A percentile compares a stretch with the other conserved stretches of the same genome.
Evolutionary conservation across 2,797 vertebrate genomes (phyloP).

Genomic region (Pantherophis alleghaniensis): DNA sequence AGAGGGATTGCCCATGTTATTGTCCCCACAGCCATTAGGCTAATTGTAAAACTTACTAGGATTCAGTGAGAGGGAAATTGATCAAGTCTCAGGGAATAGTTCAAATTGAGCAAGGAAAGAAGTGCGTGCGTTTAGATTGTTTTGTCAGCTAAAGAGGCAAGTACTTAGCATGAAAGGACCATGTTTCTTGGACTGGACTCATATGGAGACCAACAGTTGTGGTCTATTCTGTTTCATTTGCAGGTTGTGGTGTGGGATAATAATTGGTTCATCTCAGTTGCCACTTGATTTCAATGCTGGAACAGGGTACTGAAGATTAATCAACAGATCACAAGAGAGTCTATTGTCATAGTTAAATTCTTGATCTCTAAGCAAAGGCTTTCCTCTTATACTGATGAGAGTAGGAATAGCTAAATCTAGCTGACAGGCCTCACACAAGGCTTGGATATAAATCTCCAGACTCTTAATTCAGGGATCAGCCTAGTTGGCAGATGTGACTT

Average conservation of each 20-base stretch:
- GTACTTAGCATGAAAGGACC: not conserved
- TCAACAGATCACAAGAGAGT: not conserved
- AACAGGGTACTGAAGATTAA: not conserved
- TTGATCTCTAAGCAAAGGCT: not conserved
- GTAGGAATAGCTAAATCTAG: not conserved
- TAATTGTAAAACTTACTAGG: not conserved
- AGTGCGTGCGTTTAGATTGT: not conserved
- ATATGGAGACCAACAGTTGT: not conserved
- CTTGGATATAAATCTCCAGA: not conserved
- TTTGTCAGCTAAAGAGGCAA: not conserved
- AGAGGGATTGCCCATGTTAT: not conserved
- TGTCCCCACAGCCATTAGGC: not conserved
- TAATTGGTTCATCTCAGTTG: not conserved
- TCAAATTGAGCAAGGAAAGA: not conserved
- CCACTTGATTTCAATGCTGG: not conserved
- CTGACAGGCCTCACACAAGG: not conserved
- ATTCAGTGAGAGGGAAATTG: not conserved
- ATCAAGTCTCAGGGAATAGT: not conserved
- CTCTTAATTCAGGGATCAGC: not conserved
- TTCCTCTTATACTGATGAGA: not conserved
- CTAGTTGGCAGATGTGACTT: not conserved
- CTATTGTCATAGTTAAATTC: not conserved
- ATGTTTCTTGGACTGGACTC: not conserved
- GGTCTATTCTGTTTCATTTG: not conserved
- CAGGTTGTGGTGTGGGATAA: not conserved